phyloP scores from a whole-genome alignment of 1,140 invertebrate genomes.

The Delia radicum region DNA sequence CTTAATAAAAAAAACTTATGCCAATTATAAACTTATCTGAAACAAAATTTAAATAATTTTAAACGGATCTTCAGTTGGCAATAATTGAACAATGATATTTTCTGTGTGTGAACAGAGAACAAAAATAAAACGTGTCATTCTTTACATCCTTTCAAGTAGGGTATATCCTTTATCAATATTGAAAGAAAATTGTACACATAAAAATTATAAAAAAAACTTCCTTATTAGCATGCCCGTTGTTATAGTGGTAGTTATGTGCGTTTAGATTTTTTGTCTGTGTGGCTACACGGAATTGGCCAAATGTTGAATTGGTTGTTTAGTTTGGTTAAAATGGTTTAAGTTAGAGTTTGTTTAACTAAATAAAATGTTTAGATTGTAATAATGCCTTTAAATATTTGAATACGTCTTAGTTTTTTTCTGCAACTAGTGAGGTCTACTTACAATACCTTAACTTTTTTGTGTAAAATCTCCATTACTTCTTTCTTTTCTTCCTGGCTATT shows the following conservation, averaged over 20 bases:
- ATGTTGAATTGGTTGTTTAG: neutral
- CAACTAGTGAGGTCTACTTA: neutral
- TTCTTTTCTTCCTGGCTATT: too few species aligned
- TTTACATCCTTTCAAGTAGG: too few species aligned
- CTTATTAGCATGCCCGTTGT: neutral
- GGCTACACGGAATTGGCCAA: neutral
- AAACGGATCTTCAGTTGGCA: too few species aligned
- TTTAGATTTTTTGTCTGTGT: neutral
- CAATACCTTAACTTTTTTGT: neutral
- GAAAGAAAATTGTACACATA: too few species aligned
- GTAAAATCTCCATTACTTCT: neutral
- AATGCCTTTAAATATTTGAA: neutral
- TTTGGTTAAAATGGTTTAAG: neutral
- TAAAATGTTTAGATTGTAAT: neutral
- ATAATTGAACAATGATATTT: too few species aligned
- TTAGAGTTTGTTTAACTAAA: neutral
- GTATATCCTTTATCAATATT: too few species aligned
- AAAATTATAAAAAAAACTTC: too few species aligned
- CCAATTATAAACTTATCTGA: too few species aligned
- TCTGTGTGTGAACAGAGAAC: too few species aligned
- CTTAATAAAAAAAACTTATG: too few species aligned
- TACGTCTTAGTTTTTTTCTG: neutral
- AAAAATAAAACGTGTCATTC: too few species aligned
- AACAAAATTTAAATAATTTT: too few species aligned
- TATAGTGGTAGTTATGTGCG: neutral